These are phyloP conservation scores for Misgurnus anguillicaudatus DNA, from an alignment of 2,113 vertebrate genomes.

Conservation along the genomic window DNA sequence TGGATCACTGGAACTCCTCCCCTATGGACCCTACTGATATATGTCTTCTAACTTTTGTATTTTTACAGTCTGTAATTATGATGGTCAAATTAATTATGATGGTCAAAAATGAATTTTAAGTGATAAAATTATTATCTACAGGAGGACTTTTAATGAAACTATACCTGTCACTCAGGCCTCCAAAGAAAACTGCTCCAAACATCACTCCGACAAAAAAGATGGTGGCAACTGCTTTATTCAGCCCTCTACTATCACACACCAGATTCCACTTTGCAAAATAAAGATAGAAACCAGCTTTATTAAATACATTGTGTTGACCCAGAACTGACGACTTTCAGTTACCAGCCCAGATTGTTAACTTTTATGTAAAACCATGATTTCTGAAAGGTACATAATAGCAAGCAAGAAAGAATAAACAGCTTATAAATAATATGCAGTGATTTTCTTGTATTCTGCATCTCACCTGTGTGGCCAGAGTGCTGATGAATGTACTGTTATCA, in stretches of 20 bases:
- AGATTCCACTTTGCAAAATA: slow-evolving; percentile 77
- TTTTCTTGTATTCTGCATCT: not conserved
- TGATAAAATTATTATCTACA: no score
- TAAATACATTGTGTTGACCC: not conserved
- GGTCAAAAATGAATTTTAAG: no score
- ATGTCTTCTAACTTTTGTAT: no score
- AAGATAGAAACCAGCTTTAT: not conserved
- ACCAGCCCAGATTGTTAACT: no score
- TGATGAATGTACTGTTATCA: slow-evolving; percentile 79
- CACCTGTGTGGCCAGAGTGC: slow-evolving; percentile 87
- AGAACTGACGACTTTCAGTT: not conserved
- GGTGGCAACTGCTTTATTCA: slow-evolving; percentile 77
- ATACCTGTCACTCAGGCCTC: slow-evolving; percentile 75
- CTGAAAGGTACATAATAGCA: no score
- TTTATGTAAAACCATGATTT: no score
- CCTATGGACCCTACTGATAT: no score
- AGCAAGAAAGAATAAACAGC: not conserved
- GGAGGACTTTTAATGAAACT: not conserved
- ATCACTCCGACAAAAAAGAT: slow-evolving; percentile 87
- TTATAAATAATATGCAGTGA: no score
- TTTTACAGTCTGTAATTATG: no score
- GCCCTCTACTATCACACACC: slow-evolving; percentile 75
- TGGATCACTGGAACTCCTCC: no score
- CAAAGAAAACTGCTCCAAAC: slow-evolving; percentile 77
- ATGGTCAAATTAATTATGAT: no score